These are phyloP conservation scores for Prosapia bicincta DNA, from an alignment of 2,888 invertebrate species.

Conservation along the genomic window DNA sequence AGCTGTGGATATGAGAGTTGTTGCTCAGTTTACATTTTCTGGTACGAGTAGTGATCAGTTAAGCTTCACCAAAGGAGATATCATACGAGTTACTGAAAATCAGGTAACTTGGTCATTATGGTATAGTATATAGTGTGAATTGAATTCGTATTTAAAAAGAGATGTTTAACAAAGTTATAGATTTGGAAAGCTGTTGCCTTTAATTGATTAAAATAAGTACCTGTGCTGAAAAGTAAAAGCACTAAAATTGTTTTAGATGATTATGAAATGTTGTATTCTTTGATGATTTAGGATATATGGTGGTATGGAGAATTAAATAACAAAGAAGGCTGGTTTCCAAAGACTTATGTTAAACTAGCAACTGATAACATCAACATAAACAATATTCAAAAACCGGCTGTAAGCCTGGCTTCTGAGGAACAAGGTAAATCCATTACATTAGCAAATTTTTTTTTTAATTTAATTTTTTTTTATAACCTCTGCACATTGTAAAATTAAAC, in stretches of 20 bases:
- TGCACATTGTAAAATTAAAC: too few relatives aligned
- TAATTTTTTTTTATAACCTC: too few relatives aligned
- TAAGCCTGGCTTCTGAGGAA: slow-evolving; percentile 34
- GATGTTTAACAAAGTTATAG: too few relatives aligned
- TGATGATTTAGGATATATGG: slow-evolving; percentile 55
- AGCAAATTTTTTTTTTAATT: too few relatives aligned
- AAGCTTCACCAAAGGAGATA: slow-evolving; percentile 58
- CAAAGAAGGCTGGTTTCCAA: slow-evolving; percentile 58
- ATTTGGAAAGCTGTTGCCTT: too few relatives aligned
- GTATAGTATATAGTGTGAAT: background rate
- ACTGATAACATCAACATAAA: slow-evolving; percentile 33
- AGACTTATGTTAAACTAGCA: slow-evolving; percentile 52
- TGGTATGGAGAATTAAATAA: slow-evolving; percentile 57
- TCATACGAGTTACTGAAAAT: slow-evolving; percentile 56
- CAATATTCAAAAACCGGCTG: slow-evolving; percentile 39
- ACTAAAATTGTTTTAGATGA: too few relatives aligned
- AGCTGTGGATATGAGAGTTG: slow-evolving; percentile 49
- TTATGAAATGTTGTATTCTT: slow-evolving; percentile 5
- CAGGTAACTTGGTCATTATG: slow-evolving; percentile 43
- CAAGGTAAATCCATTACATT: too few relatives aligned
- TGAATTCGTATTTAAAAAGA: too few relatives aligned
- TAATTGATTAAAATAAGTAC: too few relatives aligned
- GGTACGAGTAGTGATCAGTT: slow-evolving; percentile 58
- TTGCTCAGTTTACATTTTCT: slow-evolving; percentile 56
- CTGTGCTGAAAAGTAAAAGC: too few relatives aligned